Base-by-base conservation (phyloP, 2,888 invertebrate genomes). In the Drosophila prostipennis region DNA sequence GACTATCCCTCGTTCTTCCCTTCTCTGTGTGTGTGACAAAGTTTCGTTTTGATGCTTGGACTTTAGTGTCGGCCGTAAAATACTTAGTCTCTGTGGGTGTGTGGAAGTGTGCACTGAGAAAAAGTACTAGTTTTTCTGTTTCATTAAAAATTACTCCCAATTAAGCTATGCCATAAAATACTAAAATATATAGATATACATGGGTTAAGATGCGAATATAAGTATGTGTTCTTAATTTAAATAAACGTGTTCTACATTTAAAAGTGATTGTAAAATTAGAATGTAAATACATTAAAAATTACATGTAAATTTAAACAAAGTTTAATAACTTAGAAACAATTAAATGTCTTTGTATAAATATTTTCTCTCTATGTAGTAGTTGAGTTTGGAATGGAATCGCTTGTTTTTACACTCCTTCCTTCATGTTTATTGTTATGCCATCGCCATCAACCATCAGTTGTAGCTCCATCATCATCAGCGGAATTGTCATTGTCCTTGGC, bases 341-440 rank as follows among this genome's bases (percentile, higher is more conserved):
- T 7, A 6, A 7, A 7, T 29, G 7, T 29, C 16, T 16, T 4
- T 8, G 3, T 16, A 6, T 7, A 3, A 40, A 40, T 14, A 6
- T 2, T 59, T 43, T 36, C 34, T 54, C 8, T 2, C 54, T 11
- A 23, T 74, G 55, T 26, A 29, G 32, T 43, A 14, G 46, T 67
- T 40, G 61, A 46, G 32, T 26, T 34, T 43, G 49, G 43, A 46
- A 45, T 19, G 63, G 19, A 58, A 58, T 58, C 77, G 61, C 67
- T 73, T 80, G 79, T 70, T 78, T 76, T 78, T 79, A 80, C 76
- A 78, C 81, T 73, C 77, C 57, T 78, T 67, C 14, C 69, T 76
- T 73, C 61, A 79, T 80, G 70, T 79, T 79, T 80, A 79, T 79
- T 79, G 81, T 78, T 78, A 80, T 76, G 76, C 76, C 78, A 77